phyloP scores from a whole-genome alignment of 1,140 invertebrate genomes.

The Drosophila sproati region DNA sequence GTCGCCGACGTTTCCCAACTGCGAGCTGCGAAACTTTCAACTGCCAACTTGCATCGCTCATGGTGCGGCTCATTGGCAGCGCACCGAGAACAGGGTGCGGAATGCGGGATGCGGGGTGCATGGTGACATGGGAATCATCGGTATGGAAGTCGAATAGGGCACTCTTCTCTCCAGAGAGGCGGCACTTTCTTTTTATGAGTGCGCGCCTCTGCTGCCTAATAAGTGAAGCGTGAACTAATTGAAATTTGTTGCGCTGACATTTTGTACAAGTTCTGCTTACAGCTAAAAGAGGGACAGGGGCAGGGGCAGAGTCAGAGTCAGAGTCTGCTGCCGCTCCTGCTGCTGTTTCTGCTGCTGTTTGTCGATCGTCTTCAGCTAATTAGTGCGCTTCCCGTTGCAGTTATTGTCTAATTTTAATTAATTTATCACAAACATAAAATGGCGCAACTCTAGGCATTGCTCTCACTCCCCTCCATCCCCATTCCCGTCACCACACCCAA shows the following conservation, averaged over 20 bases:
- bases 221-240: conserved; percentile 84
- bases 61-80: conserved; percentile 42
- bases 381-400: conserved; percentile 68
- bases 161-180: conserved; percentile 20
- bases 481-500: too few relatives aligned
- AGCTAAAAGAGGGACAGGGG: conserved; percentile 1
- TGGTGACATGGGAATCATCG: conserved; percentile 39
- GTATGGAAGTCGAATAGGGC: conserved; percentile 7
- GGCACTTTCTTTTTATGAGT: conserved; percentile 77
- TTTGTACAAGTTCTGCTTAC: conserved; percentile 63
- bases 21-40: conserved; percentile 28
- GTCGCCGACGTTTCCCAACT: conserved; percentile 26
- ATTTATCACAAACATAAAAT: conserved; percentile 82
- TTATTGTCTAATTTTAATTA: conserved; percentile 83
- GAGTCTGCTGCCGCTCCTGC: not conserved
- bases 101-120: not conserved
- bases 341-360: conserved; percentile 28
- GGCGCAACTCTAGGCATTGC: conserved; percentile 57
- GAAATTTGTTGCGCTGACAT: conserved; percentile 83
- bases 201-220: conserved; percentile 53
- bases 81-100: not conserved
- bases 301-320: not conserved
- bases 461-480: not conserved
- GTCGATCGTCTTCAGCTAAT: conserved; percentile 76
- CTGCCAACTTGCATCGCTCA: conserved; percentile 42